A percentile compares a stretch with the other conserved stretches of the same genome.
Conservation (phyloP, 1,140 invertebrate genomes). For the Drosophila micromelanica region DNA sequence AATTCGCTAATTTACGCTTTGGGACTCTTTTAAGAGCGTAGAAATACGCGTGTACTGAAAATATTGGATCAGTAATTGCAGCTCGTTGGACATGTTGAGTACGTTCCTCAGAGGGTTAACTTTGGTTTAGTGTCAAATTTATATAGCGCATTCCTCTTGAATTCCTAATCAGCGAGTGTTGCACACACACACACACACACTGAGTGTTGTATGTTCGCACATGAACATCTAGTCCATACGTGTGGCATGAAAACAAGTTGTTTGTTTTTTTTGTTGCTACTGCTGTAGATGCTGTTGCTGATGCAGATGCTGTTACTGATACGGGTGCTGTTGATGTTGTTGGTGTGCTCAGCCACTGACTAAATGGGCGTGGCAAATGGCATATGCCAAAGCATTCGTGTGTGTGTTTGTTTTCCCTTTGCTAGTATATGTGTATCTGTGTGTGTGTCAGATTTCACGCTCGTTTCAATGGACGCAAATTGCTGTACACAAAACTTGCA, state of each 20-base stretch:
- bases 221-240: conserved; percentile 26
- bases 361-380: conserved; percentile 30
- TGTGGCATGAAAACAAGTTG: conserved; percentile 66
- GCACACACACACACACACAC: conserved; percentile 32
- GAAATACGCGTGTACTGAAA: background rate
- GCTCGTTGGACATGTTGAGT: conserved; percentile 8
- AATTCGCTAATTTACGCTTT: conserved; percentile 50
- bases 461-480: conserved; percentile 50
- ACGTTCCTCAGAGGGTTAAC: background rate
- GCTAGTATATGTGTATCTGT: conserved; percentile 34
- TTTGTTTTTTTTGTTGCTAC: conserved; percentile 30
- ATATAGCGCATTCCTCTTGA: conserved; percentile 62
- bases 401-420: conserved; percentile 23
- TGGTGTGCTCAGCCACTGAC: conserved; percentile 14
- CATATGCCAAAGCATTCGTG: conserved; percentile 20
- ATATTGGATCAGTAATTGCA: conserved; percentile 3
- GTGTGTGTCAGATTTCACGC: conserved; percentile 67
- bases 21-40: background rate
- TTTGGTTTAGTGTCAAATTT: conserved; percentile 19
- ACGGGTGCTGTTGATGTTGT: conserved; percentile 21
- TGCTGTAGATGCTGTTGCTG: conserved; percentile 51
- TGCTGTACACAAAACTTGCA: conserved; percentile 52
- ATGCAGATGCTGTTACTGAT: conserved; percentile 49
- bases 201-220: background rate
- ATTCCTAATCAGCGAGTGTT: conserved; percentile 64